A percentile compares a stretch with the other conserved stretches of the same genome.
These are phyloP conservation scores for Tarsius wallacei DNA, from an alignment of 2,797 vertebrate species.

Conservation along the genomic window DNA sequence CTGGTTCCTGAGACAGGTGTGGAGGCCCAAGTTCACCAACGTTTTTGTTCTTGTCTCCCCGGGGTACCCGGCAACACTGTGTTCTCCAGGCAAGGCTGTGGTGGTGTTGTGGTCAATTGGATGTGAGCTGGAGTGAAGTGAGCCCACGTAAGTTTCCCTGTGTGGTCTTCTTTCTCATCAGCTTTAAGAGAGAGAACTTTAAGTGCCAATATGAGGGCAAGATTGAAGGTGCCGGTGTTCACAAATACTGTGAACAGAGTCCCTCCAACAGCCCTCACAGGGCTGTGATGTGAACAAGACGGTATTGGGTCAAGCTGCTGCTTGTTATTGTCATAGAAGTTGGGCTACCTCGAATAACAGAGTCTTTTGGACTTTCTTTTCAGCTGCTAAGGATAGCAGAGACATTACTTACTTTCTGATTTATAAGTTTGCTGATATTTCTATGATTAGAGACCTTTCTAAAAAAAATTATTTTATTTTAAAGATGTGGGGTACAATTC, in stretches of 20 bases:
- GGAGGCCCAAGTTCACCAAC: background rate
- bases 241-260: background rate
- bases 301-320: background rate
- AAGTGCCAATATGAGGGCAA: background rate
- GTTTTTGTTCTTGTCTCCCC: background rate
- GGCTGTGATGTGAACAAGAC: background rate
- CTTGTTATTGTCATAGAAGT: background rate
- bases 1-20: background rate
- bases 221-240: background rate
- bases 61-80: too few relatives aligned
- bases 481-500: too few relatives aligned
- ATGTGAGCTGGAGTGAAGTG: background rate
- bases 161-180: background rate
- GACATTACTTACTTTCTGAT: background rate
- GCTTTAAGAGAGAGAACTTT: background rate
- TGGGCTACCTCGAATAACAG: background rate
- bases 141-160: background rate
- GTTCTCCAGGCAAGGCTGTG: background rate
- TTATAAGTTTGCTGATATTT: background rate
- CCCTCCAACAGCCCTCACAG: fast-evolving
- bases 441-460: background rate
- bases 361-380: slow-evolving; percentile 16
- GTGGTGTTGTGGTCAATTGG: background rate
- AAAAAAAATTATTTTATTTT: too few relatives aligned
- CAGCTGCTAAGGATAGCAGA: background rate